Evolutionary conservation across 64 coral and sea anemone species (phyloP).

Genomic region (Astreopora myriophthalma): DNA sequence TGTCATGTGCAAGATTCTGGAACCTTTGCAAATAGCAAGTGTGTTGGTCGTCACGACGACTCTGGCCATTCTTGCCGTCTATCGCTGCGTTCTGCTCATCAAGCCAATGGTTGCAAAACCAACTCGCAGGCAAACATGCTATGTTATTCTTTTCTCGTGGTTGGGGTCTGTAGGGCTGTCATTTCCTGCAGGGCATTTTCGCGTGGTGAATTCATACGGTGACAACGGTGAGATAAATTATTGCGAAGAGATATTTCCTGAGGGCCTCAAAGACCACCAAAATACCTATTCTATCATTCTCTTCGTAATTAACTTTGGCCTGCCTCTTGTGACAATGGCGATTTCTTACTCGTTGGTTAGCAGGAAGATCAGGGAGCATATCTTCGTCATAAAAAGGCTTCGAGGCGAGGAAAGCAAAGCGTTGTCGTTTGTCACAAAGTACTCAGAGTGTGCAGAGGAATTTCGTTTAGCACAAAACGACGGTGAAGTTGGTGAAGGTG

Average conservation of each 20-base stretch:
- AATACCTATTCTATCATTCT: conserved; percentile 51
- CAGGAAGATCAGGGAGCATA: conserved; percentile 66
- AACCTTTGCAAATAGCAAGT: conserved; percentile 65
- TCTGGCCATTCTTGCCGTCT: conserved; percentile 72
- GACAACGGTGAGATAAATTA: background rate
- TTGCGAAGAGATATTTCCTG: conserved; percentile 47
- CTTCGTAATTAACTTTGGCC: conserved; percentile 46
- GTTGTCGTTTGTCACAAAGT: background rate
- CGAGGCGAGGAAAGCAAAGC: background rate
- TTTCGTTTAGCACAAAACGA: background rate
- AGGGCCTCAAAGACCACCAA: background rate
- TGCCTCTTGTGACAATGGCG: conserved; percentile 73
- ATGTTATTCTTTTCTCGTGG: conserved; percentile 61
- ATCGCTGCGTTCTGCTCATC: conserved; percentile 70
- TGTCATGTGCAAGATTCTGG: conserved; percentile 70
- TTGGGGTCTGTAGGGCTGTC: conserved; percentile 28
- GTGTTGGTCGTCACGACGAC: conserved; percentile 68
- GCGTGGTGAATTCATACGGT: conserved; percentile 24
- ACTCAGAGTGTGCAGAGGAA: background rate
- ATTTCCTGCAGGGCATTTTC: conserved; percentile 42
- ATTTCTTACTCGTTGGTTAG: conserved; percentile 61
- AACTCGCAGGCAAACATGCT: background rate
- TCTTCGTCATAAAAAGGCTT: conserved; percentile 34
- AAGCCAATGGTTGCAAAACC: conserved; percentile 16
- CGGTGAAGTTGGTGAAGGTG: background rate